A percentile compares a stretch with the other conserved stretches of the same genome.
These are phyloP conservation scores for Labeo catla DNA, from an alignment of 2,113 vertebrate genomes.

Conservation along the genomic window DNA sequence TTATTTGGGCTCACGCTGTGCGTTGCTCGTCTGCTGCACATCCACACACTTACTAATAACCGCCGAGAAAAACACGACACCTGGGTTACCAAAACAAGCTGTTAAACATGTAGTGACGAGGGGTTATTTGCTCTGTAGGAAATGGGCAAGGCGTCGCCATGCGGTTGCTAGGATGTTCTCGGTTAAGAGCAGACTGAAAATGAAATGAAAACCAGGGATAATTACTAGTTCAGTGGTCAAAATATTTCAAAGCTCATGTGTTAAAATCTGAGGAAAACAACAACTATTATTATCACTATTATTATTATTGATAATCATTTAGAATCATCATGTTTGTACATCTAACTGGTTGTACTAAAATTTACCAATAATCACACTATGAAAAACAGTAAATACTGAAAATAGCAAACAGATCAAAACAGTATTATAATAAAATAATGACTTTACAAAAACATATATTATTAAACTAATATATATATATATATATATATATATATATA, in stretches of 20 bases:
- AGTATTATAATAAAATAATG: background rate
- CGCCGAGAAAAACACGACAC: background rate
- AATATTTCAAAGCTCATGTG: background rate
- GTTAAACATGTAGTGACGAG: background rate
- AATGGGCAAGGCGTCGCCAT: background rate
- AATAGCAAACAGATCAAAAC: background rate
- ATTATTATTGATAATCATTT: background rate
- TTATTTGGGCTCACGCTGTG: background rate
- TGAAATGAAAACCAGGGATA: background rate
- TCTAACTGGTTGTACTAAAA: background rate
- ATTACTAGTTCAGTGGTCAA: background rate
- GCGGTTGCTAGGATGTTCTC: background rate
- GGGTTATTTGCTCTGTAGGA: background rate
- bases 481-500: too few relatives aligned
- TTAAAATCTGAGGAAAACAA: background rate
- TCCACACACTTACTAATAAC: background rate
- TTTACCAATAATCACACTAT: background rate
- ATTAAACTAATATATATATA: too few relatives aligned
- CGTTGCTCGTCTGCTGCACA: background rate
- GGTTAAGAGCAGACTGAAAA: background rate
- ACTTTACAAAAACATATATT: background rate
- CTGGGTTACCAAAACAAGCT: background rate
- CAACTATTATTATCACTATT: background rate
- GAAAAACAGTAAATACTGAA: background rate
- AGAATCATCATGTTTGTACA: too few relatives aligned